These are phyloP conservation scores for Deroplatys truncata DNA, from an alignment of 2,888 invertebrate species.

Conservation along the genomic window DNA sequence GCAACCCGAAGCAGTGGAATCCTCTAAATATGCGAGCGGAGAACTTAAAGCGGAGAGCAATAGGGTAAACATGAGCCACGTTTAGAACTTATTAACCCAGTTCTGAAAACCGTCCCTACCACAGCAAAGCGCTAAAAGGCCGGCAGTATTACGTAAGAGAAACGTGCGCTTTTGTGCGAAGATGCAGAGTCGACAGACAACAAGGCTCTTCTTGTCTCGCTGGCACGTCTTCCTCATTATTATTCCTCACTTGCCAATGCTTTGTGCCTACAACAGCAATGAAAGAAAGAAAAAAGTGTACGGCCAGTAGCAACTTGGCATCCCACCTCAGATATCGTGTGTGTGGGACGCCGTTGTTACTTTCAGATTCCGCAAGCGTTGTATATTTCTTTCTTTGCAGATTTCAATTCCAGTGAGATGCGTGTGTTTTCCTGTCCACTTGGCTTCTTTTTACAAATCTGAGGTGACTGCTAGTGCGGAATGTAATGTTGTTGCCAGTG, in stretches of 20 bases:
- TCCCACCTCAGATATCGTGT: neutral
- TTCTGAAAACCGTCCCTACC: neutral
- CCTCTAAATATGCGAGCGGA: too few relatives aligned
- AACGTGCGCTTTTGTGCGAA: neutral
- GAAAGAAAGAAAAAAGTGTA: neutral
- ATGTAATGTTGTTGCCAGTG: neutral
- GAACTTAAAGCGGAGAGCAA: too few relatives aligned
- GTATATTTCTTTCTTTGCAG: neutral
- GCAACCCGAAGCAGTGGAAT: too few relatives aligned
- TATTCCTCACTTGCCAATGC: neutral
- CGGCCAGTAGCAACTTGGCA: neutral
- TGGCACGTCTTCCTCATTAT: slow-evolving; percentile 1
- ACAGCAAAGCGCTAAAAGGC: neutral
- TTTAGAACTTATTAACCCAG: neutral
- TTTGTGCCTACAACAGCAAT: neutral
- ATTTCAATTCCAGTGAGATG: neutral
- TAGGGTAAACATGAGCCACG: neutral
- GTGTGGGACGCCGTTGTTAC: neutral
- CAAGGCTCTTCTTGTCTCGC: neutral
- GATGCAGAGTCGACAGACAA: neutral
- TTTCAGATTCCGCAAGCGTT: neutral
- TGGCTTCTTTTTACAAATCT: neutral
- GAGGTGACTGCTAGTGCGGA: too few relatives aligned
- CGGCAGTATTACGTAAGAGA: neutral
- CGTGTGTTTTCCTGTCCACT: neutral